Conservation (phyloP, 2,113 vertebrate genomes). For the Dermatemys mawii region DNA sequence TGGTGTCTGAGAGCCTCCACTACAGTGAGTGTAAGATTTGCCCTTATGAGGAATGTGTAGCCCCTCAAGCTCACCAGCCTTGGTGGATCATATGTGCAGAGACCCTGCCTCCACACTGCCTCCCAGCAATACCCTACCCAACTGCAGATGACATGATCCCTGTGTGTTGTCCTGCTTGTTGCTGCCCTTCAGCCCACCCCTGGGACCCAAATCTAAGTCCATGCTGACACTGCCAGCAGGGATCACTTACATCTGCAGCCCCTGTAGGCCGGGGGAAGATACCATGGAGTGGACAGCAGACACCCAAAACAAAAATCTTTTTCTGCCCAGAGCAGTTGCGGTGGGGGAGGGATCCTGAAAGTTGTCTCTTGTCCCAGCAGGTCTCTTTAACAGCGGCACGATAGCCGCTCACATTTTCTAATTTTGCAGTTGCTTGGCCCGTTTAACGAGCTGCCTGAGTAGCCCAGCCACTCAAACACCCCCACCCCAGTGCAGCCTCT, state of each 20-base stretch:
- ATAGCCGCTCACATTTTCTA: background rate
- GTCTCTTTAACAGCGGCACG: background rate
- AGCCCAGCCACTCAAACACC: background rate
- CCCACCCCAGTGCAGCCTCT: background rate
- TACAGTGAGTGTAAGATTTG: background rate
- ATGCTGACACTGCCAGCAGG: background rate
- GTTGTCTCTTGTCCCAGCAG: background rate
- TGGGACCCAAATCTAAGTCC: accelerated
- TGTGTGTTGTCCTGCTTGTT: background rate
- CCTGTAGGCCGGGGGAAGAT: accelerated
- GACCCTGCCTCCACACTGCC: background rate
- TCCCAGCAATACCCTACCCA: background rate
- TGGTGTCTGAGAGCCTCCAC: background rate
- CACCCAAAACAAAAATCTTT: background rate
- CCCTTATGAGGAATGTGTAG: background rate
- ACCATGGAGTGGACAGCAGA: background rate
- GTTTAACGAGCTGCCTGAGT: background rate
- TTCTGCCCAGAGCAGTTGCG: background rate
- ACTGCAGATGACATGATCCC: background rate
- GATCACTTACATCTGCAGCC: background rate
- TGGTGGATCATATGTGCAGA: background rate
- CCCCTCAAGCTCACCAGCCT: background rate
- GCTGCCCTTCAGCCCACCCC: background rate
- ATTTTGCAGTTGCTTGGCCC: background rate
- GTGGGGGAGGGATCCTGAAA: background rate